phyloP scores from a whole-genome alignment of 2,113 vertebrate genomes.

The Todiramphus saurophagus region DNA sequence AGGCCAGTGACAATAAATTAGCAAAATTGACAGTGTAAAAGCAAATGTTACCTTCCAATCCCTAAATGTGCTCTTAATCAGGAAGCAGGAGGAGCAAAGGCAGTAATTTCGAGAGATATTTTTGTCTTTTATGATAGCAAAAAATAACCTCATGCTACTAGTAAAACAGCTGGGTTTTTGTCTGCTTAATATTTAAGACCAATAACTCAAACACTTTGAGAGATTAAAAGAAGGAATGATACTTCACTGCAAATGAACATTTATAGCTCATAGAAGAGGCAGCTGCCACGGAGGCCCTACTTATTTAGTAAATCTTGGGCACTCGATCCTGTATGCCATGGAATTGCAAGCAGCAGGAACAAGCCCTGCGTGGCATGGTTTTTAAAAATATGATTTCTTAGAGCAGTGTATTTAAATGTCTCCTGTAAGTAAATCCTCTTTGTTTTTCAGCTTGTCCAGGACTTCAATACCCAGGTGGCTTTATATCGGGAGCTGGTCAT shows the following conservation, averaged over 20 bases:
- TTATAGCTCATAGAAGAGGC: constrained; percentile 6
- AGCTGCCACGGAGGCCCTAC: neutral
- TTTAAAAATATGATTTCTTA: neutral
- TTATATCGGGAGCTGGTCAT: constrained; percentile 96
- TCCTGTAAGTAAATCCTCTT: constrained; percentile 34
- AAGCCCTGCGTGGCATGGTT: neutral
- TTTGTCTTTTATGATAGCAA: neutral
- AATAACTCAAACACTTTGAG: neutral
- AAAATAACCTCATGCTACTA: constrained; percentile 46
- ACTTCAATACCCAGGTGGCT: constrained; percentile 98
- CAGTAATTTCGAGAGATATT: constrained; percentile 42
- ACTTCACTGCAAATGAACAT: neutral
- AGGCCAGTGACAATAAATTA: neutral
- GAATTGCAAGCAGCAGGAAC: neutral
- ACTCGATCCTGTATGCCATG: neutral
- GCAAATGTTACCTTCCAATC: constrained; percentile 11
- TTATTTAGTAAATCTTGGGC: neutral
- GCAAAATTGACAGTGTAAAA: neutral
- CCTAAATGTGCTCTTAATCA: constrained; percentile 24
- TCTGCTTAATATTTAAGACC: constrained; percentile 7
- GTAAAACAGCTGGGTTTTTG: neutral
- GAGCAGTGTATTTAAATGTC: neutral
- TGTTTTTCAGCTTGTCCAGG: constrained; percentile 91
- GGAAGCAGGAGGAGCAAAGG: constrained; percentile 23
- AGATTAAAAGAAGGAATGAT: neutral